Percentiles rank a stretch among this genome's conserved stretches.
These are phyloP conservation scores for Bombus confusus DNA, from an alignment of 1,140 invertebrate genomes.

Conservation along the genomic window DNA sequence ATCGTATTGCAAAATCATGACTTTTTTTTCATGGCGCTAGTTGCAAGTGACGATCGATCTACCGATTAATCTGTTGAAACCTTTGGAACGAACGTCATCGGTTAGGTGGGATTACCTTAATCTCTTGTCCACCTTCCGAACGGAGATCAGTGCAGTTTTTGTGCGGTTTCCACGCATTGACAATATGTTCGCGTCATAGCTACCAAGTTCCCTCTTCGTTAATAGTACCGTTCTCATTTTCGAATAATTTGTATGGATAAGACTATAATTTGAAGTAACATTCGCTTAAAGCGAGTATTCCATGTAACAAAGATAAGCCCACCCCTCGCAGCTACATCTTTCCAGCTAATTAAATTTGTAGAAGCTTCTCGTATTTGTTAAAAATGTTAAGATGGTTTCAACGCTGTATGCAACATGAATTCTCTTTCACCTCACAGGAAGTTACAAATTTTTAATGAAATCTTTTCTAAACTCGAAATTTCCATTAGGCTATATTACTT, in stretches of 20 bases:
- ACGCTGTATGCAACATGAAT: neutral
- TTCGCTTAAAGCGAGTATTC: neutral
- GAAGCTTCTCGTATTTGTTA: neutral
- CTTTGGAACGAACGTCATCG: slow-evolving; percentile 79
- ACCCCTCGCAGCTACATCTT: neutral
- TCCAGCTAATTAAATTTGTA: slow-evolving; percentile 46
- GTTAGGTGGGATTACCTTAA: slow-evolving; percentile 78
- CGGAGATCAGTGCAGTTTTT: slow-evolving; percentile 67
- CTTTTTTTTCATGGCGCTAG: slow-evolving; percentile 3
- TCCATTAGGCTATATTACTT: slow-evolving; percentile 21
- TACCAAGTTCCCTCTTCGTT: neutral
- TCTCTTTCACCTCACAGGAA: neutral
- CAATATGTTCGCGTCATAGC: slow-evolving; percentile 46
- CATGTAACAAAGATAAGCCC: neutral
- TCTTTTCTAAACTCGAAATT: neutral
- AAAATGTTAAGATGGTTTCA: neutral
- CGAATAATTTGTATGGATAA: neutral
- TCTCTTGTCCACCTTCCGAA: slow-evolving; percentile 61
- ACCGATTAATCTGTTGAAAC: slow-evolving; percentile 79
- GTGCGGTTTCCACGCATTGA: slow-evolving; percentile 74
- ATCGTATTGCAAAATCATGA: neutral
- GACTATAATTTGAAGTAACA: neutral
- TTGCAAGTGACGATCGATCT: slow-evolving; percentile 60
- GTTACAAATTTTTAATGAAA: slow-evolving; percentile 11
- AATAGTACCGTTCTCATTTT: neutral